Conservation (phyloP, 2,797 vertebrate genomes). For the Gymnocypris eckloni region DNA sequence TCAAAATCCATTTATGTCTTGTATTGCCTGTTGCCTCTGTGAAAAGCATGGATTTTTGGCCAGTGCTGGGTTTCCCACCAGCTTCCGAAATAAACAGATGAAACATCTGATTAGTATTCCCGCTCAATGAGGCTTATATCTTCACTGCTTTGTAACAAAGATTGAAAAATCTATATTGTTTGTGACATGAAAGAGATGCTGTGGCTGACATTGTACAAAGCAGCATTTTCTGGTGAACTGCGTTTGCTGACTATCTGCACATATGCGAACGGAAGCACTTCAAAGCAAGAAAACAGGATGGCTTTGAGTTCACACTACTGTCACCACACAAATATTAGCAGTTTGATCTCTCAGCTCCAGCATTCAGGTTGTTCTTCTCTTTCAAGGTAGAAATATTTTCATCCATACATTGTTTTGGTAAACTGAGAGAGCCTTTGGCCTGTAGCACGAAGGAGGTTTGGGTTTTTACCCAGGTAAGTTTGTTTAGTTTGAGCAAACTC, state of each 20-base stretch:
- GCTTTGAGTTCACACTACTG: slow-evolving; percentile 28
- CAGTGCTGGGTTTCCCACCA: background rate
- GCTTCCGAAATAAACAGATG: slow-evolving; percentile 1
- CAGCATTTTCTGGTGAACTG: slow-evolving; percentile 30
- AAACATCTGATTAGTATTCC: slow-evolving; percentile 31
- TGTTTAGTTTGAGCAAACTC: no score
- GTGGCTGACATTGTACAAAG: background rate
- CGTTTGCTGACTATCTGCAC: background rate
- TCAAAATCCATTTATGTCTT: background rate
- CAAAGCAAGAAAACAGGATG: slow-evolving; percentile 22
- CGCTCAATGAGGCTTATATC: background rate
- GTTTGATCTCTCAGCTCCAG: slow-evolving; percentile 31
- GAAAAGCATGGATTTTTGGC: slow-evolving; percentile 3
- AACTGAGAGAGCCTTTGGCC: background rate
- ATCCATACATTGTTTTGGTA: background rate
- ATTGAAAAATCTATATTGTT: slow-evolving; percentile 34
- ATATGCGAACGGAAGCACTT: slow-evolving; percentile 28
- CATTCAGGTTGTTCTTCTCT: background rate
- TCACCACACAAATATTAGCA: slow-evolving; percentile 1
- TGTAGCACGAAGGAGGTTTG: no score
- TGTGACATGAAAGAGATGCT: slow-evolving; percentile 45
- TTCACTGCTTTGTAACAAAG: slow-evolving; percentile 21
- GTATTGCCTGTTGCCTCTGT: background rate
- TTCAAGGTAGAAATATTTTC: slow-evolving; percentile 21
- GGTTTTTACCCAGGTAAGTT: no score